Percentiles rank a stretch among this genome's conserved stretches.
Evolutionary conservation across 1,140 invertebrate genomes (phyloP).

Genomic region (Lycorma delicatula): DNA sequence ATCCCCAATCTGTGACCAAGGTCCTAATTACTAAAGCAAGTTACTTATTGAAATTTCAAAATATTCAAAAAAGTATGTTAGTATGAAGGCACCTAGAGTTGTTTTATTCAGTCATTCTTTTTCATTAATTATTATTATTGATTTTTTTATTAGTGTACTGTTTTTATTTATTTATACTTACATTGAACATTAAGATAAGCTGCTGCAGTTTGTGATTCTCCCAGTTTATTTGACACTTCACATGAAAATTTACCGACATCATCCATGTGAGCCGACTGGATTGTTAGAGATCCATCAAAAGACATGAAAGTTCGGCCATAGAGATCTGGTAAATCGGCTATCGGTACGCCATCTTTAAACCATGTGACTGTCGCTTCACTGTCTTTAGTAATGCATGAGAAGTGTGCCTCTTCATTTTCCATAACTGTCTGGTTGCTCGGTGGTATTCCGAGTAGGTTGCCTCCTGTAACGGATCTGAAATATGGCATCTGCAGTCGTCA

Average conservation of each 20-base stretch:
- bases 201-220: constrained; percentile 70
- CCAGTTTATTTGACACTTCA: constrained; percentile 68
- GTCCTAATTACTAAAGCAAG: too few species aligned
- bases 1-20: too few species aligned
- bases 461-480: constrained; percentile 63
- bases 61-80: too few species aligned
- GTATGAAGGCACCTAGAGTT: too few species aligned
- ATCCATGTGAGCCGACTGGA: constrained; percentile 62
- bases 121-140: too few species aligned
- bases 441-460: constrained; percentile 71
- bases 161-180: too few species aligned
- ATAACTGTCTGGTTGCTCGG: constrained; percentile 82
- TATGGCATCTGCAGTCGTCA: too few species aligned
- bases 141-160: too few species aligned
- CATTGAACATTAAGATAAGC: constrained; percentile 93
- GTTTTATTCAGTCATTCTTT: too few species aligned
- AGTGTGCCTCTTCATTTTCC: constrained; percentile 72
- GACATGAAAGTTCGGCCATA: constrained; percentile 48
- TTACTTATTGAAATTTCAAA: too few species aligned
- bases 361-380: constrained; percentile 53
- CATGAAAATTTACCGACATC: constrained; percentile 88
- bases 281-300: constrained; percentile 63
- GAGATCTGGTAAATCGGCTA: constrained; percentile 54
- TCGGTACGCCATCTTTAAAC: constrained; percentile 54
- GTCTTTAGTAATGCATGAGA: constrained; percentile 70